A percentile compares a stretch with the other conserved stretches of the same genome.
These are phyloP conservation scores for Troglohyphantes excavatus DNA, from an alignment of 2,888 invertebrate species.

Conservation along the genomic window DNA sequence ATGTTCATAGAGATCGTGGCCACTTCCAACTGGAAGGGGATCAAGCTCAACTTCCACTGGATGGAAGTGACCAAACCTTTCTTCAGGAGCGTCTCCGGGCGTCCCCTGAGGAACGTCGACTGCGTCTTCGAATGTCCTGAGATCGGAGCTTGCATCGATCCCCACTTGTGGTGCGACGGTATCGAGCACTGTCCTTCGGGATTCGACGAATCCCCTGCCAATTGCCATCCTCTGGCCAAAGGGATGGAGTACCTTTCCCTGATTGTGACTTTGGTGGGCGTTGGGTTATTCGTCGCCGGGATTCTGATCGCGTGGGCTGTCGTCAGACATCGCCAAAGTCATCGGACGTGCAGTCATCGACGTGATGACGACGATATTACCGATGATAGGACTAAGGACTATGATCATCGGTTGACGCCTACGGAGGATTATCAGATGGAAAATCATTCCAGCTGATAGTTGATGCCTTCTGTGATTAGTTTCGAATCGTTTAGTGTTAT, in stretches of 20 bases:
- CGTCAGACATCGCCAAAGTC: slow-evolving; percentile 40
- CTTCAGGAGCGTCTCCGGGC: slow-evolving; percentile 79
- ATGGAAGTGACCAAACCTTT: slow-evolving; percentile 79
- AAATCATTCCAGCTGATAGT: slow-evolving; percentile 58
- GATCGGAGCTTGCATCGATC: slow-evolving; percentile 90
- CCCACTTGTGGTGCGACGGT: slow-evolving; percentile 91
- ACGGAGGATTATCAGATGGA: slow-evolving; percentile 75
- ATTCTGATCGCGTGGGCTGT: slow-evolving; percentile 53
- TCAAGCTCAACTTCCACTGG: slow-evolving; percentile 73
- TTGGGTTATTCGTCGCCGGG: slow-evolving; percentile 37
- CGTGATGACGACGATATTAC: not conserved
- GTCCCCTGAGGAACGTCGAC: slow-evolving; percentile 83
- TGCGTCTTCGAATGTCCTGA: slow-evolving; percentile 90
- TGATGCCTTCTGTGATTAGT: not conserved
- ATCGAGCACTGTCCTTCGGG: slow-evolving; percentile 90
- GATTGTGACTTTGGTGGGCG: slow-evolving; percentile 36
- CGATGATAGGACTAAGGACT: slow-evolving; percentile 52
- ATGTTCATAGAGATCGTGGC: slow-evolving; percentile 79
- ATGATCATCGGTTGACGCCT: slow-evolving; percentile 37
- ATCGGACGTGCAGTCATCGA: slow-evolving; percentile 1
- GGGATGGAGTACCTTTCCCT: slow-evolving; percentile 56
- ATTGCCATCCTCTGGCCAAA: slow-evolving; percentile 76
- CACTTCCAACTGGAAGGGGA: slow-evolving; percentile 45
- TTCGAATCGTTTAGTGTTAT: not conserved
- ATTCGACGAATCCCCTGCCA: slow-evolving; percentile 84